phyloP scores from a whole-genome alignment of 2,888 invertebrate genomes.

The Eurytoma adleriae region DNA sequence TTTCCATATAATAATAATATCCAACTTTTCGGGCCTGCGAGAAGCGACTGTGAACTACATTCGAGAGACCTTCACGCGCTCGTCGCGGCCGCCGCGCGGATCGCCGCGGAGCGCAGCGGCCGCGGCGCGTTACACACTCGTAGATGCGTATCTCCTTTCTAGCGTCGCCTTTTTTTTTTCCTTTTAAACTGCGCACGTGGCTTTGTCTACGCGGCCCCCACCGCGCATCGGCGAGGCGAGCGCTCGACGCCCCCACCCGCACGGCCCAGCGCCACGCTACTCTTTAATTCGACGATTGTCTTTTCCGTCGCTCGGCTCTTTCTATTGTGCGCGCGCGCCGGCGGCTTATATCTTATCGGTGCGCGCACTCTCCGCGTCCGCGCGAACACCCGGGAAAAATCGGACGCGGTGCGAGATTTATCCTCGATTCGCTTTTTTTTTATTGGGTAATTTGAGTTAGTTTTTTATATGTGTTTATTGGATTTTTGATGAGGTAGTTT shows the following conservation, averaged over 20 bases:
- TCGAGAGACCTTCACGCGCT: slow-evolving; percentile 51
- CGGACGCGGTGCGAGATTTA: too few species aligned
- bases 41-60: slow-evolving; percentile 47
- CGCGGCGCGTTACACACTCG: neutral
- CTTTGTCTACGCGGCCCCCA: slow-evolving; percentile 35
- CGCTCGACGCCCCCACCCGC: neutral
- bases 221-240: neutral
- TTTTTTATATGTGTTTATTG: too few species aligned
- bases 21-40: slow-evolving; percentile 6
- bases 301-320: neutral
- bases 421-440: too few species aligned
- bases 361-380: too few species aligned
- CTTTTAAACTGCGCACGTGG: slow-evolving; percentile 49
- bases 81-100: slow-evolving; percentile 48
- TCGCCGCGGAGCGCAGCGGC: slow-evolving; percentile 13
- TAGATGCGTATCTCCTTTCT: slow-evolving; percentile 56
- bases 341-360: neutral
- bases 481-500: too few species aligned
- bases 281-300: slow-evolving; percentile 48
- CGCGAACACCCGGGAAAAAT: too few species aligned
- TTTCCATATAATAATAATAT: too few species aligned
- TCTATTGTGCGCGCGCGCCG: slow-evolving; percentile 25
- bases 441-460: too few species aligned
- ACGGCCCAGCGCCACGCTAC: neutral
- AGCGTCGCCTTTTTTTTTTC: slow-evolving; percentile 49